Evolutionary conservation across 2,888 invertebrate genomes (phyloP), one percentile per base, ranked within the genome.

Genomic region (Drepanosiphum platanoidis): DNA sequence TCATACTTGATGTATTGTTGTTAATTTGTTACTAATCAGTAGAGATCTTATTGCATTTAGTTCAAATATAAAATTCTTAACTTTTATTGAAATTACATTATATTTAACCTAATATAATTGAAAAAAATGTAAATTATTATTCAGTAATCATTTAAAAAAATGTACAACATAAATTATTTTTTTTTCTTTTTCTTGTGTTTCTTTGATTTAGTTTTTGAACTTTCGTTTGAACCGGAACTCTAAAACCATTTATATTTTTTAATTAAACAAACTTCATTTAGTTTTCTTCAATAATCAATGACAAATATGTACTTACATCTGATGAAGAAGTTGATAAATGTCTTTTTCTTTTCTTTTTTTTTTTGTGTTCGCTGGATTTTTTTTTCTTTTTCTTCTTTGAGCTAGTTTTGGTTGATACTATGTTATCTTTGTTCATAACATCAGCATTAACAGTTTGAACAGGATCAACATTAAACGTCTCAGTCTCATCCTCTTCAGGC

Each of bases 331-430:
- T 71, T 15, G 87, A 87, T 46, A 86, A 87, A 39, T 83, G 87
- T 32, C 75, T 86, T 86, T 87, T 87, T 18, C 87, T 87, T 82
- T 88, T 89, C 82, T 89, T 89, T 4, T 88, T 88, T 82, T 89
- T 90, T 83, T 90, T 90, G 7, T 87, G 82, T 82, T 89, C 89
- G 32, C 89, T 89, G 2, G 88, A 87, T 74, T 89, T 89, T 9
- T 88, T 88, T 66, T 89, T 89, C 22, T 89, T 89, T 46, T 89
- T 84, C 52, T 84, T 84, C 68, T 88, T 22, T 79, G 75, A n/a
- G 86, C 77, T 82, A 87, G 83, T 70, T 87, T 87, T 71, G 80
- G 79, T 78, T 86, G 87, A 46, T 87, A 86, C 77, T 70, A 80
- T 46, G 18, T 46, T 58, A 61, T 68, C 64, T 87, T 86, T 61